Base-by-base conservation (phyloP, 2,888 invertebrate species). In the Rhimphoctona megacephalus region DNA sequence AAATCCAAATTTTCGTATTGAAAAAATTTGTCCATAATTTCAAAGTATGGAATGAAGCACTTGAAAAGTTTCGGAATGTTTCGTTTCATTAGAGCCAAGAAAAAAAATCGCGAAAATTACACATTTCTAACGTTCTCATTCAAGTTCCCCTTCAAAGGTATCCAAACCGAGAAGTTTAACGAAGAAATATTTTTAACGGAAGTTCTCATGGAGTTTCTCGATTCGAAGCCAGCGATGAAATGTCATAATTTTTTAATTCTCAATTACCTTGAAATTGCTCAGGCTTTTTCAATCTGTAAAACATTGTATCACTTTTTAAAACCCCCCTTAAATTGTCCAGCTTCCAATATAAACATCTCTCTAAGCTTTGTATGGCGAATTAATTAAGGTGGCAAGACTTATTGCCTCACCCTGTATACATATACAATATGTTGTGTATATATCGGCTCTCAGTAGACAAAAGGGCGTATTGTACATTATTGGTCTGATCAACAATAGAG, bases 401-500 rank as follows among this genome's bases (percentile, higher is more conserved):
- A 17, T 17, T 6, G 30, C 30, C 6, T 30, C 61, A 61, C 61
- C 61, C 61, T 61, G 30, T 61, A 30, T 30, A 0, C 0, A 17
- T 61, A 30, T 5, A 17, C 25, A 30, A 61, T 30, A 49, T 33
- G 30, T 14, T 14, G 22, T 2, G 46, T 25, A 46, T 69, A 69
- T 4, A 67, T 14, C 17, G 25, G 39, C 7, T n/a, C 39, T 39
- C 25, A 11, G 9, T 8, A 30, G 69, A 2, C 8, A 54, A 54
- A 79, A 70, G 39, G 79, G 69, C 79, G 57, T 57, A 70, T 79
- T 2, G 6, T 1, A 11, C 19, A 30, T 79, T n/a, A 46, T 54
- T 11, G 49, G 25, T 66, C 17, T 8, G 54, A 3, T 11, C 22
- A 73, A 64, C 22, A 39, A 43, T 30, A 3, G 46, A 11, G 49